Base-by-base conservation (phyloP, 2,113 vertebrate species). In the Panthera leo region DNA sequence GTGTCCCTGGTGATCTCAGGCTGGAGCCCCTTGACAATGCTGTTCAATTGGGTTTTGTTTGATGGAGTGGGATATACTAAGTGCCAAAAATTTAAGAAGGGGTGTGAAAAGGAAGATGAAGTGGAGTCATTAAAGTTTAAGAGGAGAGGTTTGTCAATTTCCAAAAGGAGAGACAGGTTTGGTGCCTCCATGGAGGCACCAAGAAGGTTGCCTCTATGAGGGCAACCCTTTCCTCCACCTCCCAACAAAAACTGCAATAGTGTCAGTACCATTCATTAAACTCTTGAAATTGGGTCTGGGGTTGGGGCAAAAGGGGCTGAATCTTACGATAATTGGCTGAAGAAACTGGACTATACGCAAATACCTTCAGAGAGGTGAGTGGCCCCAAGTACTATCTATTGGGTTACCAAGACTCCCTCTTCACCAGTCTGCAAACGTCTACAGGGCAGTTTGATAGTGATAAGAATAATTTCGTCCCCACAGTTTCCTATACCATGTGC, bases 401-500 rank as follows among this genome's bases (percentile, higher is more conserved):
- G 31, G 68, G 85, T 29, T 75, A 85, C 19, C 51, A 42, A 92
- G 80, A 42, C 45, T 70, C 39, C 7, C 16, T 86, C 80, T 65
- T 42, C 23, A 63, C 48, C 36, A n/a, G 12, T 63, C 80, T 91
- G 82, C 42, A 83, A 7, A 84, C 27, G 42, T 73, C 39, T 86
- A n/a, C 18, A 45, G 11, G 7, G 1, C 13, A n/a, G 14, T 39
- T 87, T 83, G 68, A 13, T 51, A 58, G 14, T n/a, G 45, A n/a
- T 36, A 48, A 53, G 55, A 80, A 67, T n/a, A 29, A 84, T 84
- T 70, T 51, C 80, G 55, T 10, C 12, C 19, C 11, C 21, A 29
- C 34, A 18, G 39, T 18, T 1, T 31, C 7, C n/a, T n/a, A 4
- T 27, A 34, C 18, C 5, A 4, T 25, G 16, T 25, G 0, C 25